Evolutionary conservation across 2,888 invertebrate genomes (phyloP).

Genomic region (Papilio protenor): DNA sequence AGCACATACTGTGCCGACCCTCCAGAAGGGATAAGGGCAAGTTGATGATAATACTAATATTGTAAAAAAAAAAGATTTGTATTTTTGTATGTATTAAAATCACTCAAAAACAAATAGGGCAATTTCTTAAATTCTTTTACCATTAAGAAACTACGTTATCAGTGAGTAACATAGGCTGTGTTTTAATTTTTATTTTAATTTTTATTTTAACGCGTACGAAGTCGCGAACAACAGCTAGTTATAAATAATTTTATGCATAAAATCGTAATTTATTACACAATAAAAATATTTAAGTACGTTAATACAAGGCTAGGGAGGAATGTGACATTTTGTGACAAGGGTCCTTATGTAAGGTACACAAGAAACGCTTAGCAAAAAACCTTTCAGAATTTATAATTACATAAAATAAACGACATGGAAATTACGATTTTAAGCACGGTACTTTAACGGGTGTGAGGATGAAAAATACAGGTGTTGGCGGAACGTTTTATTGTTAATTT

Average conservation of each 20-base stretch:
- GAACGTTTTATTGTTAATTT: not conserved
- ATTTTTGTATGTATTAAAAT: no score
- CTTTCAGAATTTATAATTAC: conserved; percentile 24
- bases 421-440: conserved; percentile 5
- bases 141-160: no score
- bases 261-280: conserved; percentile 53
- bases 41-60: no score
- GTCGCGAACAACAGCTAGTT: no score
- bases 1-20: no score
- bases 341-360: conserved; percentile 11
- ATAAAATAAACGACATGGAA: conserved; percentile 18
- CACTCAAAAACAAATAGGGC: no score
- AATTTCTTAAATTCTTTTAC: no score
- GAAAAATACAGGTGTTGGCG: not conserved
- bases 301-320: conserved; percentile 15
- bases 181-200: no score
- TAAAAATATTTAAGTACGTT: conserved; percentile 54
- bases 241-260: not conserved
- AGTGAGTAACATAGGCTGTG: no score
- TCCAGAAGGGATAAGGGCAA: no score
- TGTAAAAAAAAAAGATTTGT: no score
- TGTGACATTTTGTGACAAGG: conserved; percentile 26
- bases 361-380: conserved; percentile 29
- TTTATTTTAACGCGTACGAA: no score
- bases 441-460: not conserved